These are phyloP conservation scores for Sphenodon punctatus DNA, from an alignment of 2,797 vertebrate species.

Conservation along the genomic window DNA sequence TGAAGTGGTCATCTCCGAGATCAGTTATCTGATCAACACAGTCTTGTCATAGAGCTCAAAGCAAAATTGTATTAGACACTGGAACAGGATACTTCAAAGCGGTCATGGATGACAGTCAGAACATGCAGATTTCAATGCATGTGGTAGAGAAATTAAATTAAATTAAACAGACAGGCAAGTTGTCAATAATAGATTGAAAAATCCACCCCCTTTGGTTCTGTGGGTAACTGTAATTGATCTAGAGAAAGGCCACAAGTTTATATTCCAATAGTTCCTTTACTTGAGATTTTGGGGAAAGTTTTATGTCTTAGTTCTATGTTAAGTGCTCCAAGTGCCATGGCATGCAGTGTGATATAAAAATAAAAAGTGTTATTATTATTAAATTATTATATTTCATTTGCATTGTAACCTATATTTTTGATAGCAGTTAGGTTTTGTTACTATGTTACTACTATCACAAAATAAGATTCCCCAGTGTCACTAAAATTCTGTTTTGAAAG, in stretches of 20 bases:
- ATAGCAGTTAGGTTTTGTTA: neutral
- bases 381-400: no score
- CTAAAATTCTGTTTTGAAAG: fast-evolving
- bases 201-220: neutral
- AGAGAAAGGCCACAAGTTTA: fast-evolving
- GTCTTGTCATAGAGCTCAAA: neutral
- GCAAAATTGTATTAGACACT: neutral
- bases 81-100: neutral
- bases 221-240: fast-evolving
- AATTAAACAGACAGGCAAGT: neutral
- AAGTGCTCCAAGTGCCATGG: no score
- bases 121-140: neutral
- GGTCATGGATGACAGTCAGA: neutral
- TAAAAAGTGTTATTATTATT: no score
- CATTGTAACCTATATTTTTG: neutral
- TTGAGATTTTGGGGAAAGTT: no score
- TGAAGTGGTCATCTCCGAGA: neutral
- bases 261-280: neutral
- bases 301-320: no score
- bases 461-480: neutral
- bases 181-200: neutral
- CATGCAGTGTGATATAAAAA: no score
- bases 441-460: neutral
- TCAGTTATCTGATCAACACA: neutral
- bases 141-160: neutral